These are phyloP conservation scores for Amphipyra tragopoginis DNA, from an alignment of 2,888 invertebrate genomes.

Conservation along the genomic window DNA sequence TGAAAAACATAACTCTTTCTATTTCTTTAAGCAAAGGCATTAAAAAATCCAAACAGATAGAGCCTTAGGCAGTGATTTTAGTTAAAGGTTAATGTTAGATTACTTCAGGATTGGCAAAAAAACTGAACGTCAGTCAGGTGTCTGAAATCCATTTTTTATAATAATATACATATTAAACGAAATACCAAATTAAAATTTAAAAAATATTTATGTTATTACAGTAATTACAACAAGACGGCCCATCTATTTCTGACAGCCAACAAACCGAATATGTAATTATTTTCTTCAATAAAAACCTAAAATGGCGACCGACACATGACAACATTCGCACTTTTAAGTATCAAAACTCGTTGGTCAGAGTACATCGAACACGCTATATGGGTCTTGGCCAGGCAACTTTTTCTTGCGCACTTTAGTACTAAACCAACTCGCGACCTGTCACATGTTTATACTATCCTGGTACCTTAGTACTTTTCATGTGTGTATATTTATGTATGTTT, in stretches of 20 bases:
- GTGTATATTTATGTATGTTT: constrained; percentile 25
- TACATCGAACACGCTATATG: constrained; percentile 80
- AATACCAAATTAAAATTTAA: not conserved
- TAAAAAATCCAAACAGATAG: too few species aligned
- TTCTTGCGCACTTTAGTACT: constrained; percentile 84
- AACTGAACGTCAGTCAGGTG: too few species aligned
- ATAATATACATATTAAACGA: not conserved
- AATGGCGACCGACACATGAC: constrained; percentile 47
- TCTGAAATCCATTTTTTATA: constrained; percentile 6
- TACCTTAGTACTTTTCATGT: constrained; percentile 54
- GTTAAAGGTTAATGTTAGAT: too few species aligned
- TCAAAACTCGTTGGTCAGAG: constrained; percentile 76
- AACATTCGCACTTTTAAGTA: constrained; percentile 68
- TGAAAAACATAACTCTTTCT: constrained; percentile 15
- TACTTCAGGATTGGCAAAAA: too few species aligned
- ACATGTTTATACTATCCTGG: constrained; percentile 78
- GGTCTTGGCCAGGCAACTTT: constrained; percentile 90
- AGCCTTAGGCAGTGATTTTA: too few species aligned
- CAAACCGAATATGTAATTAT: constrained; percentile 13
- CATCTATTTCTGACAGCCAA: constrained; percentile 26
- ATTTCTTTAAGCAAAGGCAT: too few species aligned
- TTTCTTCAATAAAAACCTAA: constrained; percentile 48
- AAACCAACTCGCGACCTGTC: constrained; percentile 75
- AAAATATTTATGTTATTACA: constrained; percentile 4
- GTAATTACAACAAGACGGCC: constrained; percentile 20